phyloP scores from a whole-genome alignment of 2,888 invertebrate genomes.

The Iphiclides podalirius region DNA sequence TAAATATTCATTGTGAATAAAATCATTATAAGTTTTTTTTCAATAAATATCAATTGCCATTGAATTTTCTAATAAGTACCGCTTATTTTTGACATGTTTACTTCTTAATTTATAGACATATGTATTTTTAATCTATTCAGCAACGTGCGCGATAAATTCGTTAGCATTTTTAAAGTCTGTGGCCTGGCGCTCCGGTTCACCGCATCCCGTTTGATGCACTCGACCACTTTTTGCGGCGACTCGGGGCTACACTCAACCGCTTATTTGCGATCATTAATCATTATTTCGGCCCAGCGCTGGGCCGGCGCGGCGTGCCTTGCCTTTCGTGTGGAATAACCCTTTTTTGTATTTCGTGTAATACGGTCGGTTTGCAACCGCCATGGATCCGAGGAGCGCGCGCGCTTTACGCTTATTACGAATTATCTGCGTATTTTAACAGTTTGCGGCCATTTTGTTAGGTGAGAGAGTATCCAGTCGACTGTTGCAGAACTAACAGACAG shows the following conservation, averaged over 20 bases:
- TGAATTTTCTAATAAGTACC: too few species aligned
- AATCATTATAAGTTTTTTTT: too few species aligned
- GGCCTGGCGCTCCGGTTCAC: conserved; percentile 45
- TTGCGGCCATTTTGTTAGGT: background rate
- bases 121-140: conserved; percentile 6
- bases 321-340: too few species aligned
- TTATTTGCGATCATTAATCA: conserved; percentile 81
- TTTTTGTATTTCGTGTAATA: conserved; percentile 60
- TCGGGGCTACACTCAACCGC: conserved; percentile 63
- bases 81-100: too few species aligned
- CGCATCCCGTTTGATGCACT: conserved; percentile 52
- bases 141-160: conserved; percentile 9
- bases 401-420: conserved; percentile 28
- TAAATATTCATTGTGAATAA: too few species aligned
- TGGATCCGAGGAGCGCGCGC: conserved; percentile 44
- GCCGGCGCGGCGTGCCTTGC: conserved; percentile 72
- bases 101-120: too few species aligned
- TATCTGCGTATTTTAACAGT: conserved; percentile 11
- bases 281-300: conserved; percentile 70
- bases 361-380: conserved; percentile 43
- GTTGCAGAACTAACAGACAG: too few species aligned
- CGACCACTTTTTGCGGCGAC: conserved; percentile 59
- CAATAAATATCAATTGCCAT: too few species aligned
- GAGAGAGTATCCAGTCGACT: background rate
- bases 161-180: conserved; percentile 14